Base-by-base conservation (phyloP, 2,888 invertebrate genomes). In the Siphlonurus alternatus region DNA sequence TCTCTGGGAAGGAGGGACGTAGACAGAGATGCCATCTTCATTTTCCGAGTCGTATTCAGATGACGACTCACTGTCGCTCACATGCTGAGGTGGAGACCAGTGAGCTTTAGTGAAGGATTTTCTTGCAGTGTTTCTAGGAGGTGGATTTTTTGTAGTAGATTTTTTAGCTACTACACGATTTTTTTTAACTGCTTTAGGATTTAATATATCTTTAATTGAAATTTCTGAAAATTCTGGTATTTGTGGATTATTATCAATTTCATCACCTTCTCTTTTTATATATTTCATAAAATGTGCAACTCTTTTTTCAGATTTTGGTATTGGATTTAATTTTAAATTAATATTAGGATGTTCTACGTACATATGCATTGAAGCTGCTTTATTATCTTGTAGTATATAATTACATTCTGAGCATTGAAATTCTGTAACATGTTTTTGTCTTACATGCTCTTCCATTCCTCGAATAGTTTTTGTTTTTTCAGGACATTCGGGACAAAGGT, bases 381-480 rank as follows among this genome's bases (percentile, higher is more conserved):
- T 38, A 10, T 38, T 15, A 38, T 38, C 38, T 38, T 38, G 38
- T 38, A 38, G 15, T 38, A 38, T 38, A 38, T 38, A 38, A 15
- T 38, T 38, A 38, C 38, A 38, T 38, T 38, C 38, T 38, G 5
- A 10, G 38, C 38, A 38, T 38, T 38, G 38, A 38, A 10, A 38
- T 38, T 10, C 38, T 38, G 38, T 10, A 10, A 22, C 56, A 56
- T 56, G 56, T 10, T 18, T 18, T 10, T 56, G 5, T 56, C 56
- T 56, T 20, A 56, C n/a, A n/a, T 56, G 56, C n/a, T 56, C 56
- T 22, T 56, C 56, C 56, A 56, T 56, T 10, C 56, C 56, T 56
- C 22, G n/a, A 7, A 56, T 18, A 5, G 56, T 56, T 22, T 56
- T 56, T 56, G n/a, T 56, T 22, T 56, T 56, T 22, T 56, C 56